These are phyloP conservation scores for Netelia inedita DNA, from an alignment of 2,888 invertebrate genomes.

Conservation along the genomic window DNA sequence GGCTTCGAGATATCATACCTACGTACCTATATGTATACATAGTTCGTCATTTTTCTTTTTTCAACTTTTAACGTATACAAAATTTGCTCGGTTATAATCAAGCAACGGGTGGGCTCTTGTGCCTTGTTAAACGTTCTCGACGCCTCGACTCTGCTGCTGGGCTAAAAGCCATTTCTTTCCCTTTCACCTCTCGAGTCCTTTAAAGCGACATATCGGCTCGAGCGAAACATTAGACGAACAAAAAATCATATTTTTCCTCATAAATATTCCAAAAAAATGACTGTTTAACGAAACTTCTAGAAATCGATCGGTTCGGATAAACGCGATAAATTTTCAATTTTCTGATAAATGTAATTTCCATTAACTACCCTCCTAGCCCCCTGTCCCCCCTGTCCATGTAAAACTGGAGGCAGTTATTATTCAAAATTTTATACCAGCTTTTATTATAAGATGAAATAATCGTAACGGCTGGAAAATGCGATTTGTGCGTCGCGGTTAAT, in stretches of 20 bases:
- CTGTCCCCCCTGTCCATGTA: too few species aligned
- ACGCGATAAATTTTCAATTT: too few species aligned
- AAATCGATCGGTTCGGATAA: too few species aligned
- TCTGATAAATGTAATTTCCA: too few species aligned
- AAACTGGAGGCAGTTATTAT: not conserved
- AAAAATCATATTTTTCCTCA: too few species aligned
- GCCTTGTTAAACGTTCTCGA: not conserved
- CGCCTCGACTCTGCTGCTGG: not conserved
- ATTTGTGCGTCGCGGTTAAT: slow-evolving; percentile 54
- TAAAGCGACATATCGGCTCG: not conserved
- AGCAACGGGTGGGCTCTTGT: not conserved
- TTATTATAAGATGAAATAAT: slow-evolving; percentile 46
- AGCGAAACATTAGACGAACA: too few species aligned
- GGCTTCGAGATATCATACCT: not conserved
- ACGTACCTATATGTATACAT: not conserved
- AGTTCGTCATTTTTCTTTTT: not conserved
- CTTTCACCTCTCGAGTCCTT: not conserved
- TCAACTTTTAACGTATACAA: not conserved
- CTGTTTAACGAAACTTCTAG: too few species aligned
- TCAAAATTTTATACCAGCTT: slow-evolving; percentile 7
- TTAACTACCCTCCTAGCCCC: too few species aligned
- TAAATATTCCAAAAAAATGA: too few species aligned
- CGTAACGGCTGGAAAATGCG: slow-evolving; percentile 10
- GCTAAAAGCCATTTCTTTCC: not conserved
- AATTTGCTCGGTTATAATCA: slow-evolving; percentile 17